These are phyloP conservation scores for Danio rerio DNA, from an alignment of 2,113 vertebrate species.

Conservation along the genomic window GRCz12tu NC_133187.1:2481501-2482000, in stretches of 20 bases:
- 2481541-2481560: neutral
- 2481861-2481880: neutral
- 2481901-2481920: conserved; percentile 1
- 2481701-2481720: neutral
- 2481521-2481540: neutral
- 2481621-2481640: conserved; percentile 35
- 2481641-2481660: conserved; percentile 38
- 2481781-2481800: conserved; percentile 69
- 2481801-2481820: conserved; percentile 52
- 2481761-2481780: conserved; percentile 62
- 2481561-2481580: conserved; percentile 16
- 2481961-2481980: conserved; percentile 35
- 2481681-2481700: conserved; percentile 17
- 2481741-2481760: conserved; percentile 66
- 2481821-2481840: conserved; percentile 31
- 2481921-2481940: conserved; percentile 65
- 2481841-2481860: conserved; percentile 31
- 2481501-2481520: neutral
- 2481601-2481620: conserved; percentile 35
- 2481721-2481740: conserved; percentile 60
- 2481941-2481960: conserved; percentile 57
- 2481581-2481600: neutral
- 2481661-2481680: conserved; percentile 37
- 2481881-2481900: neutral
- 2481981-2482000: conserved; percentile 61